Evolutionary conservation across 2,113 vertebrate genomes (phyloP), one percentile per base, ranked within the genome.

Genomic region (Ictalurus punctatus): DNA sequence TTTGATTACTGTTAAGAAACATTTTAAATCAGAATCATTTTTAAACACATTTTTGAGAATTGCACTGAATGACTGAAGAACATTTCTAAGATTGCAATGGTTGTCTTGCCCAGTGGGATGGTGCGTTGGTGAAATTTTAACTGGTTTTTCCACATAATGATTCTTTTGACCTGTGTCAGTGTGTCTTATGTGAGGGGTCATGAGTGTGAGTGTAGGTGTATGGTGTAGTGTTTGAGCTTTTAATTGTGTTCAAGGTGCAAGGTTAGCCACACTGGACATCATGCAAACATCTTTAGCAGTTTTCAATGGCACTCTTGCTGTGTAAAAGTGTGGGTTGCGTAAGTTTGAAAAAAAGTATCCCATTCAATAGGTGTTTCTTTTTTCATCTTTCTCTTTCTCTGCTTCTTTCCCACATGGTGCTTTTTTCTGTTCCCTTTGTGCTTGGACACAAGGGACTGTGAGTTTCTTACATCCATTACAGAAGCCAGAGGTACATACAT

Each of bases 201-300:
- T 56, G 56, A 63, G 58, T 79, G 58, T 84, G 73, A 59, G 58
- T 65, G 73, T 61, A 67, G 74, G 44, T 69, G 44, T 80, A 67
- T 52, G 59, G 59, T 78, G 78, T 81, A 69, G 59, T 16, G 13
- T 44, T 69, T 81, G 19, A 81, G 76, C 19, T 67, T 63, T n/a
- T 87, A 81, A 87, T 87, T 87, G 86, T 87, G 59, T n/a, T 37
- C 61, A 56, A 44, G 44, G 12, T 25, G 27, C 4, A 56, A 86
- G 76, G 37, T 83, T 88, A 67, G 78, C 65, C 65, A 63, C 40
- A 76, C n/a, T 63, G 63, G 37, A 86, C 89, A 71, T 83, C 80
- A 83, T 79, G 44, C 67, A 61, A 61, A 73, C 74, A 63, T 84
- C 89, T 85, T 65, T 54, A 81, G 83, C 19, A 63, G 74, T 52